Evolutionary conservation across 2,113 vertebrate species (phyloP).

Genomic region (Kobus ellipsiprymnus): DNA sequence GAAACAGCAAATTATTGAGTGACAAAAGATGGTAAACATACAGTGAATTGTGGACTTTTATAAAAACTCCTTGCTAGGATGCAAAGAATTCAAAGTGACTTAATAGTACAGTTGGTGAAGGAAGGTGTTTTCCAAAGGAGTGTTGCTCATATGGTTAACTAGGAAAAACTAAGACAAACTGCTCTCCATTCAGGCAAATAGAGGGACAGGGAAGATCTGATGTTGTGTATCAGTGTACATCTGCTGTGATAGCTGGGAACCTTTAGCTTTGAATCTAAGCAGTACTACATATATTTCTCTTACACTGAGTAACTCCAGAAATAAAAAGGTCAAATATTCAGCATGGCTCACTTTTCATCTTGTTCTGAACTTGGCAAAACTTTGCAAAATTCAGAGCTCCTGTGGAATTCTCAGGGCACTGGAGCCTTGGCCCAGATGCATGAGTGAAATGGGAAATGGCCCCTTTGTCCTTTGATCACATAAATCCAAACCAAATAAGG

Average conservation of each 20-base stretch:
- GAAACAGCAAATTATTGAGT: not conserved
- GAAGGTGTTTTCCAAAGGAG: not conserved
- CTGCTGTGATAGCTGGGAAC: not conserved
- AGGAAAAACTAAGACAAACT: not conserved
- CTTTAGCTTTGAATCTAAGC: not conserved
- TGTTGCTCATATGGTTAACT: not conserved
- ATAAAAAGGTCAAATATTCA: not conserved
- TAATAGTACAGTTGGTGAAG: not conserved
- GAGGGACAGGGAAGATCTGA: not conserved
- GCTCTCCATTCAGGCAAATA: not conserved
- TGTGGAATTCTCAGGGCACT: not conserved
- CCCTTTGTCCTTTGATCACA: not conserved
- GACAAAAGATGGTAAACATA: not conserved
- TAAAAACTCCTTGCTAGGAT: not conserved
- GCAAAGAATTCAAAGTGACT: not conserved
- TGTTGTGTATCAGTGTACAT: not conserved
- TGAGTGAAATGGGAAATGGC: not conserved
- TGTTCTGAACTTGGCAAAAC: not conserved
- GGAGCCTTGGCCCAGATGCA: not conserved
- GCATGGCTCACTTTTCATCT: not conserved
- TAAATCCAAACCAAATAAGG: conserved; percentile 13
- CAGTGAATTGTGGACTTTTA: not conserved
- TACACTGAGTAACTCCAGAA: not conserved
- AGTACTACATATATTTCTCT: not conserved
- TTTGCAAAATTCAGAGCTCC: not conserved